Evolutionary conservation across 2,888 invertebrate genomes (phyloP), one percentile per base, ranked within the genome.

Genomic region (Plebejus melissa): DNA sequence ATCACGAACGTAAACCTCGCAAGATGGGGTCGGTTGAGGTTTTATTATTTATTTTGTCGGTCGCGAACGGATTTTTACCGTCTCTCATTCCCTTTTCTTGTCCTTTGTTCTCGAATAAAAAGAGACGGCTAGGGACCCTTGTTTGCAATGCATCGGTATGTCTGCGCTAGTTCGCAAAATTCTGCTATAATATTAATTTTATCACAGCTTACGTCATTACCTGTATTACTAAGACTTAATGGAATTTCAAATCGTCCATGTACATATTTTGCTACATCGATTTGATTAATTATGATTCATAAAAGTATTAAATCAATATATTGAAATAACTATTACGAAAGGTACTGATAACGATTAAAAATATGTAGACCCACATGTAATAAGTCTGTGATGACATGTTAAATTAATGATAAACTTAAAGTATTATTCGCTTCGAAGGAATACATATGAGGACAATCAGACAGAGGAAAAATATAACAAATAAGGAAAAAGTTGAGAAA

Each of bases 31-130:
- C 87, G 85, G 80, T 83, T 84, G 81, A 83, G 83, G 83, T 84
- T 87, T 88, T 90, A 87, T 88, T 91, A 89, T 91, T 90, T 90
- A 88, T 90, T 91, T 90, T 89, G 86, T 87, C 86, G 86, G 83
- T 83, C 83, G 85, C 88, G 86, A 88, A 89, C 90, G 88, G 88
- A 79, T 80, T 81, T 80, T 78, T 91, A 91, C 91, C 90, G 91
- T 90, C 90, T 83, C 88, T 85, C 84, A 79, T 85, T 82, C 81
- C 84, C 72, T 50, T 79, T 85, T 90, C 91, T 88, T 84, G 87
- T 82, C 91, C 87, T 80, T 78, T 74, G 77, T 80, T 80, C 69
- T 36, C 78, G 79, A 84, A 85, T 81, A 78, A 87, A 87, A 87
- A 87, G 82, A 82, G 86, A 86, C 77, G 77, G 81, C 76, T 79